Evolutionary conservation across 2,797 vertebrate species (phyloP).

Genomic region (Sciurus vulgaris): DNA sequence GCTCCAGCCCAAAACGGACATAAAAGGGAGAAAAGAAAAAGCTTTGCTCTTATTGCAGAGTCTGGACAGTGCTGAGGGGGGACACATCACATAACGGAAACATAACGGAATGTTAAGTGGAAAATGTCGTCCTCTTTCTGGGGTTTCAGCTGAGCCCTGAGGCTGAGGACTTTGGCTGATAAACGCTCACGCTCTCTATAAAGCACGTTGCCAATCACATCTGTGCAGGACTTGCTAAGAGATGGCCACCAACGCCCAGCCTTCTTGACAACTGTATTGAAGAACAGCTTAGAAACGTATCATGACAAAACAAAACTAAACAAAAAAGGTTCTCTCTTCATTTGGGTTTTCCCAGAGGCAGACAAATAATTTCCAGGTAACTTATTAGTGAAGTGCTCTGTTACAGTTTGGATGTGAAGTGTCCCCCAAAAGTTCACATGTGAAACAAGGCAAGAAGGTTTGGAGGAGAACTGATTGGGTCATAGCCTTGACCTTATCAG

Average conservation of each 20-base stretch:
- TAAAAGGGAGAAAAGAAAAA: slow-evolving; percentile 46
- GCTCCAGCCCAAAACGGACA: slow-evolving; percentile 21
- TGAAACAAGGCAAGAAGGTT: too few relatives aligned
- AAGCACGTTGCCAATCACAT: neutral
- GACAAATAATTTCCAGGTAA: neutral
- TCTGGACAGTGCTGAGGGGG: neutral
- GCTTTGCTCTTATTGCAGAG: slow-evolving; percentile 35
- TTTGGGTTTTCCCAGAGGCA: neutral
- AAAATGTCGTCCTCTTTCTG: slow-evolving; percentile 37
- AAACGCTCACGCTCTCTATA: neutral
- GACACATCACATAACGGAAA: neutral
- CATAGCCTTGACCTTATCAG: too few relatives aligned
- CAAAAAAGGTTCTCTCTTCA: neutral
- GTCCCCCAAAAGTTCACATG: too few relatives aligned
- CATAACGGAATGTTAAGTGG: neutral
- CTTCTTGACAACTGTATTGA: neutral
- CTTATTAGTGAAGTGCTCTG: neutral
- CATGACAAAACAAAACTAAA: neutral
- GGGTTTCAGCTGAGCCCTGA: neutral
- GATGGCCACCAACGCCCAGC: neutral
- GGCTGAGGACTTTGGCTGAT: neutral
- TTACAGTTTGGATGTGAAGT: too few relatives aligned
- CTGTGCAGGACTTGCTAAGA: slow-evolving; percentile 24
- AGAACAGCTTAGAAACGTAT: slow-evolving; percentile 12
- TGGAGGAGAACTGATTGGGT: too few relatives aligned